phyloP scores from a whole-genome alignment of 2,797 vertebrate species.

The Streptopelia turtur region DNA sequence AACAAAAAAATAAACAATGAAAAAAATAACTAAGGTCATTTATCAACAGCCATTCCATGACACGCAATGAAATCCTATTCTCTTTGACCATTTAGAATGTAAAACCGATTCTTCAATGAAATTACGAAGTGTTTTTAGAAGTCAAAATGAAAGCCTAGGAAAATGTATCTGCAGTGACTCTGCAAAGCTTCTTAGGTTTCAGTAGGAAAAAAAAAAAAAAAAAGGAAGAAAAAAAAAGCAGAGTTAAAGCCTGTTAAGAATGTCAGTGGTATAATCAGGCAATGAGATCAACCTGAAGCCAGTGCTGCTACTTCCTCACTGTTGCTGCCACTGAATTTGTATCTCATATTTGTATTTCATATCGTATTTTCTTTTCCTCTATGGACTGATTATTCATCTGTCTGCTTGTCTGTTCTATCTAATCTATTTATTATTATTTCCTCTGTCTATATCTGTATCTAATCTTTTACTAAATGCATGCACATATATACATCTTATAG shows the following conservation, averaged over 20 bases:
- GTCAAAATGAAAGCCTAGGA: neutral
- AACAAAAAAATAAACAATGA: neutral
- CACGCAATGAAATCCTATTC: neutral
- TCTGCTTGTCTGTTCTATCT: neutral
- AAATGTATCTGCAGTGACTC: neutral
- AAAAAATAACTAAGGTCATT: neutral
- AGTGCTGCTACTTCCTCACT: neutral
- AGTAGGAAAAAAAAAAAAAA: neutral
- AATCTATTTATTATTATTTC: neutral
- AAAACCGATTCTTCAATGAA: neutral
- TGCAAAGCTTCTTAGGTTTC: neutral
- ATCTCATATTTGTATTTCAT: neutral
- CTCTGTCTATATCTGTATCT: neutral
- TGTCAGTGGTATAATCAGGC: neutral
- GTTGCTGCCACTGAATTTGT: neutral
- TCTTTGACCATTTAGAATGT: neutral
- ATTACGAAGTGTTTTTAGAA: neutral
- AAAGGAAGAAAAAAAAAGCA: neutral
- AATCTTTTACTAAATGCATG: neutral
- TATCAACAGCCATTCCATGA: neutral
- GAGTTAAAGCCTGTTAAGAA: neutral
- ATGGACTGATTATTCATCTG: neutral
- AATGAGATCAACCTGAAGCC: neutral
- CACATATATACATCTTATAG: neutral
- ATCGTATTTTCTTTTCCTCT: neutral